These are phyloP conservation scores for Orchestia grillus DNA, from an alignment of 1,140 invertebrate genomes.

Conservation along the genomic window DNA sequence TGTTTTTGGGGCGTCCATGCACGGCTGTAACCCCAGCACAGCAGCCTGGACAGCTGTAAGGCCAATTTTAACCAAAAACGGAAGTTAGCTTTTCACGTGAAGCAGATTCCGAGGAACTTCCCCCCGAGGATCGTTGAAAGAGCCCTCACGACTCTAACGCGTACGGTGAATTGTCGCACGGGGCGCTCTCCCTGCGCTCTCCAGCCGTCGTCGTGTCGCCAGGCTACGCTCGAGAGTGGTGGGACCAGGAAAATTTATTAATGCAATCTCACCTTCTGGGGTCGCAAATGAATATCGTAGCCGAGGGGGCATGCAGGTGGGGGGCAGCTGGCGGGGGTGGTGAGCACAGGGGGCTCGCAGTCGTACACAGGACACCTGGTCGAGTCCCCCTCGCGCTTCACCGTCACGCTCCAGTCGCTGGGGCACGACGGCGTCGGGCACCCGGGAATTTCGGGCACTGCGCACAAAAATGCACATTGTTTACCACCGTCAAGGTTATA, in stretches of 20 bases:
- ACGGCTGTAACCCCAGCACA: too few relatives aligned
- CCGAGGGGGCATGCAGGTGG: slow-evolving; percentile 60
- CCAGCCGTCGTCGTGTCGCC: too few relatives aligned
- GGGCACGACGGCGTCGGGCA: slow-evolving; percentile 65
- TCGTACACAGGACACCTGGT: slow-evolving; percentile 58
- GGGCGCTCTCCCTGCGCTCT: too few relatives aligned
- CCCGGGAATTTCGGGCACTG: slow-evolving; percentile 1
- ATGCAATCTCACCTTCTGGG: slow-evolving; percentile 55
- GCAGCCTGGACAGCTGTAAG: too few relatives aligned
- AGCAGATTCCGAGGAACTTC: too few relatives aligned
- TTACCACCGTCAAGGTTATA: neutral
- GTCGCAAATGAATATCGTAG: slow-evolving; percentile 59
- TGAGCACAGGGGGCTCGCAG: slow-evolving; percentile 60
- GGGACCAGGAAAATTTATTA: neutral
- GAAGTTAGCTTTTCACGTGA: too few relatives aligned
- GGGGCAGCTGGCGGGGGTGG: slow-evolving; percentile 62
- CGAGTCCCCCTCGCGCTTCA: slow-evolving; percentile 48
- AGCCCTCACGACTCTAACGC: too few relatives aligned
- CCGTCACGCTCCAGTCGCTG: slow-evolving; percentile 59
- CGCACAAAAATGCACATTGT: neutral
- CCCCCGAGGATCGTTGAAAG: too few relatives aligned
- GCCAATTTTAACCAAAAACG: too few relatives aligned
- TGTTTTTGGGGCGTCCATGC: too few relatives aligned
- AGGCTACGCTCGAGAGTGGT: too few relatives aligned
- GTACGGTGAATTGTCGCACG: too few relatives aligned